phyloP scores from a whole-genome alignment of 2,888 invertebrate species.

The Callosobruchus maculatus region DNA sequence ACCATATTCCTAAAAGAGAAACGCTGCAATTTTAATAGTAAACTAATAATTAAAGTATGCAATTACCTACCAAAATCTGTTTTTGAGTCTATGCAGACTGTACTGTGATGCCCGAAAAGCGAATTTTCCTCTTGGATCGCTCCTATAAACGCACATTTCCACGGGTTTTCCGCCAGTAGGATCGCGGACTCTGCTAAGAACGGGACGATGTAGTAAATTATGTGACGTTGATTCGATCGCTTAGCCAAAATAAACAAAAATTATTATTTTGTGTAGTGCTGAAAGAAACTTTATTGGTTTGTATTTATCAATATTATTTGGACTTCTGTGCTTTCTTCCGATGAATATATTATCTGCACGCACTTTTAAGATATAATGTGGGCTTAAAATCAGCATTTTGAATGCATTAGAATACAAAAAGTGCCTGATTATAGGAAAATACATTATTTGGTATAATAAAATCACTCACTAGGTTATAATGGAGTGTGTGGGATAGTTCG shows the following conservation, averaged over 20 bases:
- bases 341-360: too few species aligned
- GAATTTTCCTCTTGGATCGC: neutral
- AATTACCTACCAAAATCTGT: too few species aligned
- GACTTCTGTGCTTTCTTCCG: neutral
- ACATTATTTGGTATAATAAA: too few species aligned
- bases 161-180: neutral
- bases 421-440: too few species aligned
- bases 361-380: too few species aligned
- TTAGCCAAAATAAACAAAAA: neutral
- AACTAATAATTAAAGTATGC: too few species aligned
- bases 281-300: neutral
- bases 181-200: neutral
- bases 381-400: too few species aligned
- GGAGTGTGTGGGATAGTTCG: too few species aligned
- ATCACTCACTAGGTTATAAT: too few species aligned
- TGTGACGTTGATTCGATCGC: neutral
- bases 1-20: too few species aligned
- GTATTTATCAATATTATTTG: neutral
- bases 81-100: neutral
- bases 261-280: neutral
- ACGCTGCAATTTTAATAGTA: too few species aligned
- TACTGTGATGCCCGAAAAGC: neutral
- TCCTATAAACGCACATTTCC: neutral
- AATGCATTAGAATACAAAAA: too few species aligned
- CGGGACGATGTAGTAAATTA: neutral